phyloP scores from a whole-genome alignment of 2,797 vertebrate genomes.

The Spinus pinus region DNA sequence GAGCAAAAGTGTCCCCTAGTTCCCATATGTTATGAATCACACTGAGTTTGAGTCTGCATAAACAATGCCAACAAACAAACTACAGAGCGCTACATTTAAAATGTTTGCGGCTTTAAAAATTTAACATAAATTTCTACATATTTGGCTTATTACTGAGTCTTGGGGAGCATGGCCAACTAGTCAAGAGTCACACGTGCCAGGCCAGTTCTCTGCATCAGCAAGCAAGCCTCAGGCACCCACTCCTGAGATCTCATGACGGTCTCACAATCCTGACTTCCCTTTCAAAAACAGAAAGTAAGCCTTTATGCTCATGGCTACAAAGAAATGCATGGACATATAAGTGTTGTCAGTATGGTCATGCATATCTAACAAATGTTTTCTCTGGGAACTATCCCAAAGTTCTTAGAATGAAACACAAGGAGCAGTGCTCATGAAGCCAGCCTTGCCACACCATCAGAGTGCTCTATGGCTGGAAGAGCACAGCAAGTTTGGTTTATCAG shows the following conservation, averaged over 20 bases:
- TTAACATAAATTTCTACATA: neutral
- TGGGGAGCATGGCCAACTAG: neutral
- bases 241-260: neutral
- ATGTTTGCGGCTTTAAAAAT: neutral
- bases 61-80: neutral
- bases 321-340: neutral
- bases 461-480: neutral
- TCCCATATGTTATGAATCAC: neutral
- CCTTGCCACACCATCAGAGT: neutral
- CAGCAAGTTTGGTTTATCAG: neutral
- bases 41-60: neutral
- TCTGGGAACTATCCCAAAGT: neutral
- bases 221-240: neutral
- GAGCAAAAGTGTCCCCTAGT: neutral
- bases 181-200: neutral
- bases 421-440: neutral
- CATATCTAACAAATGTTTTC: neutral
- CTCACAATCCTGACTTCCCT: neutral
- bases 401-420: neutral
- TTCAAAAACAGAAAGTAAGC: conserved; percentile 1
- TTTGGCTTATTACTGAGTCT: neutral
- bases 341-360: neutral
- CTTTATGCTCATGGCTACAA: neutral
- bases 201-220: neutral
- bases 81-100: neutral